Conservation (phyloP, 2,888 invertebrate species). For the Himalopsyche anomala region DNA sequence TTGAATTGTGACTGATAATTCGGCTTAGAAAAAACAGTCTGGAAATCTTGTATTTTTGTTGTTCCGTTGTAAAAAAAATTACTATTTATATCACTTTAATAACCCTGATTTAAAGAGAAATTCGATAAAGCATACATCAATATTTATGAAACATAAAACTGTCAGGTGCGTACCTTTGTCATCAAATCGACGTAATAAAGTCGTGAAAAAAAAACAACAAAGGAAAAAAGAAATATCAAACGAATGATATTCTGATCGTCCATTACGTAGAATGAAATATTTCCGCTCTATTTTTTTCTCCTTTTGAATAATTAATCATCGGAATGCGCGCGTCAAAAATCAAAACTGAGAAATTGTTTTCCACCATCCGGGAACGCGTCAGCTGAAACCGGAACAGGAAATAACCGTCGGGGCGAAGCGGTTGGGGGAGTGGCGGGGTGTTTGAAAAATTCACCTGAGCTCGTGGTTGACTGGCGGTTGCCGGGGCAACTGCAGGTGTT, state of each 20-base stretch:
- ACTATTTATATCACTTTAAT: too few relatives aligned
- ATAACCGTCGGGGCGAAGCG: background rate
- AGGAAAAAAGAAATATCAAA: too few relatives aligned
- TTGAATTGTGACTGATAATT: too few relatives aligned
- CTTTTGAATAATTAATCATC: conserved; percentile 7
- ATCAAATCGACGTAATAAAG: too few relatives aligned
- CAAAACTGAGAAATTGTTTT: conserved; percentile 25
- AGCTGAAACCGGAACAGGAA: background rate
- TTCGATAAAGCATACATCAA: too few relatives aligned
- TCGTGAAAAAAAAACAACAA: too few relatives aligned
- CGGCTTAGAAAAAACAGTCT: too few relatives aligned
- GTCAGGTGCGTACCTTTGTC: too few relatives aligned
- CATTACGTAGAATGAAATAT: background rate
- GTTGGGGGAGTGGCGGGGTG: background rate
- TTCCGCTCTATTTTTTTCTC: conserved; percentile 28
- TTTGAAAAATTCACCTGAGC: background rate
- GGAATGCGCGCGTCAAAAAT: conserved; percentile 19
- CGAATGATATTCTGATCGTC: background rate
- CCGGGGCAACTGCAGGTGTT: conserved; percentile 55
- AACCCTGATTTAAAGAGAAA: too few relatives aligned
- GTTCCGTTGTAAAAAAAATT: too few relatives aligned
- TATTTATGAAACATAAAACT: too few relatives aligned
- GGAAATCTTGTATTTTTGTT: too few relatives aligned
- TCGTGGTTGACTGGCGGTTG: conserved; percentile 41
- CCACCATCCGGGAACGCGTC: background rate